phyloP scores from a whole-genome alignment of 1,140 invertebrate species.

The Mycetomoellerius zeteki region DNA sequence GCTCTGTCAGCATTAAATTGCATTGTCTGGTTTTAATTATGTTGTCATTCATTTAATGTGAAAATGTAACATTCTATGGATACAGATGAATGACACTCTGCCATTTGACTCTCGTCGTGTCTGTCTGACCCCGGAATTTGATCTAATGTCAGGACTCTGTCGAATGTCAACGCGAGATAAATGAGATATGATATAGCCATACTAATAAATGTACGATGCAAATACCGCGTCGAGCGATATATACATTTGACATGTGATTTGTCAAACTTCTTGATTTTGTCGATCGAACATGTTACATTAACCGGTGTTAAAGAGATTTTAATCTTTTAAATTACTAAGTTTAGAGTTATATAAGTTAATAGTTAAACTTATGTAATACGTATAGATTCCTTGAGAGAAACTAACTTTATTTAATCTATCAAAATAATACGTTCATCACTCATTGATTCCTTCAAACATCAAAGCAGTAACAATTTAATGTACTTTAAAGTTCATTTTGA shows the following conservation, averaged over 20 bases:
- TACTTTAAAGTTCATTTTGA: conserved; percentile 6
- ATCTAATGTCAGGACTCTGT: conserved; percentile 47
- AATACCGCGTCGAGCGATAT: neutral
- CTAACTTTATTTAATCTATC: neutral
- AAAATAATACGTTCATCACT: neutral
- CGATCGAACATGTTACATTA: neutral
- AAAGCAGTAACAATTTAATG: neutral
- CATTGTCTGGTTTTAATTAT: conserved; percentile 13
- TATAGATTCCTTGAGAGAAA: neutral
- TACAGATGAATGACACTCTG: conserved; percentile 21
- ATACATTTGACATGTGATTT: conserved; percentile 14
- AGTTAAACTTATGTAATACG: neutral
- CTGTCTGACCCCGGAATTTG: conserved; percentile 39
- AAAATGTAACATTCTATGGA: conserved; percentile 23
- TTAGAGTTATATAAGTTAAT: neutral
- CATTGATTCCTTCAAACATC: neutral
- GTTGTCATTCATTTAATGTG: neutral
- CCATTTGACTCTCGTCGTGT: conserved; percentile 22
- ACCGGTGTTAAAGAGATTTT: neutral
- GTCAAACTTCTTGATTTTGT: conserved; percentile 14
- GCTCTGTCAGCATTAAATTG: neutral
- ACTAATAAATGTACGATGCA: conserved; percentile 43
- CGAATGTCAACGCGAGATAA: conserved; percentile 42
- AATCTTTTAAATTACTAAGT: conserved; percentile 2
- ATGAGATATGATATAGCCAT: conserved; percentile 42